Evolutionary conservation across 2,888 invertebrate genomes (phyloP).

Genomic region (Sarcophaga caerulescens): DNA sequence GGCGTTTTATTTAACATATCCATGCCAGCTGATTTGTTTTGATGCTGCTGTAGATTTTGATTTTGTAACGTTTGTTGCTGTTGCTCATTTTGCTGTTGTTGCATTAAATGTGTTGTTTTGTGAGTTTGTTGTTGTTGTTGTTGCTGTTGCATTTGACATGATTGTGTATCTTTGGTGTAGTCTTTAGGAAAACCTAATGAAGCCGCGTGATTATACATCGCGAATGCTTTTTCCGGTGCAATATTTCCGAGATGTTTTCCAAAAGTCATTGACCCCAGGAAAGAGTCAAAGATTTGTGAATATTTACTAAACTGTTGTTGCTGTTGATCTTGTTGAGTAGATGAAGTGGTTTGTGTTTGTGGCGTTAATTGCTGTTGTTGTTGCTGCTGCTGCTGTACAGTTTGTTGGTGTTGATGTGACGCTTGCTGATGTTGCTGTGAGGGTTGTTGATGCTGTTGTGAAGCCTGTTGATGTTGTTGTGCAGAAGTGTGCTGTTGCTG

Average conservation of each 20-base stretch:
- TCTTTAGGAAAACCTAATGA: conserved; percentile 80
- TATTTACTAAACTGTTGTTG: conserved; percentile 74
- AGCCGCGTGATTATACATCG: conserved; percentile 81
- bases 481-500: conserved; percentile 45
- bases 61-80: conserved; percentile 69
- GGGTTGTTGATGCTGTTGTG: conserved; percentile 72
- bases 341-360: conserved; percentile 48
- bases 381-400: conserved; percentile 54
- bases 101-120: conserved; percentile 68
- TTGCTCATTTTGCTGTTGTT: conserved; percentile 65
- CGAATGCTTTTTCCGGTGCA: conserved; percentile 80
- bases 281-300: conserved; percentile 80
- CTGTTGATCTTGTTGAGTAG: conserved; percentile 69
- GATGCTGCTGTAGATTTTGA: conserved; percentile 66
- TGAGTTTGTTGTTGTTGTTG: conserved; percentile 49
- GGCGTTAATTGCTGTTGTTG: conserved; percentile 69
- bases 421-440: conserved; percentile 64
- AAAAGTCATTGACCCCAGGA: conserved; percentile 78
- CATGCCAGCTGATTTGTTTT: conserved; percentile 59
- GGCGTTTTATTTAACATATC: conserved; percentile 63
- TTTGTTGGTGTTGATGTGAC: conserved; percentile 63
- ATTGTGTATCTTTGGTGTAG: conserved; percentile 73
- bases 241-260: conserved; percentile 79
- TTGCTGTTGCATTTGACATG: conserved; percentile 73
- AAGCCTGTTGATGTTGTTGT: conserved; percentile 65